Percentiles rank a stretch among this genome's conserved stretches.
Conservation (phyloP, 2,797 vertebrate species). For the Sorex maritimensis region DNA sequence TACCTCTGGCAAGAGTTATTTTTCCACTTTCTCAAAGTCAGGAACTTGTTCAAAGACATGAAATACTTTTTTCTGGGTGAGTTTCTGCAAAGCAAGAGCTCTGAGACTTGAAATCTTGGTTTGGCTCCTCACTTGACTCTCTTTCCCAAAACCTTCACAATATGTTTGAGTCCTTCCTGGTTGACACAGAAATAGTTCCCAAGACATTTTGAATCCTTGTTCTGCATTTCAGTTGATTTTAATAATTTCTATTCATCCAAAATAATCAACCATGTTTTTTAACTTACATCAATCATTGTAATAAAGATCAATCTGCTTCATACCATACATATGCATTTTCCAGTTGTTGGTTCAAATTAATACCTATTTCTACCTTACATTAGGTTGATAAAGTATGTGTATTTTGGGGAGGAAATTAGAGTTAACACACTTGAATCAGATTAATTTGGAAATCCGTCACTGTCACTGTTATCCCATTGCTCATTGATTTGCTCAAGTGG, state of each 20-base stretch:
- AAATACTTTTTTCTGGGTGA: background rate
- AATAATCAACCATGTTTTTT: conserved; percentile 15
- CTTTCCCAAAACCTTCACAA: background rate
- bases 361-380: background rate
- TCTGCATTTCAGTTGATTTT: background rate
- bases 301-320: conserved; percentile 18
- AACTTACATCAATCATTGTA: background rate
- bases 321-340: background rate
- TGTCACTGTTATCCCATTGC: too few species aligned
- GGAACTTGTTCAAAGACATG: background rate
- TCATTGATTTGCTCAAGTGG: too few species aligned
- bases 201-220: background rate
- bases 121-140: background rate
- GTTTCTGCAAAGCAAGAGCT: background rate
- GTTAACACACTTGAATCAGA: conserved; percentile 55
- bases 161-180: background rate
- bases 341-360: background rate
- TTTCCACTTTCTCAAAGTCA: background rate
- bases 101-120: background rate
- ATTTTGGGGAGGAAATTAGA: conserved; percentile 32
- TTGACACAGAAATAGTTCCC: background rate
- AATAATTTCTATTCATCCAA: background rate
- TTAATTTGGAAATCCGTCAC: conserved; percentile 40
- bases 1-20: background rate
- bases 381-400: conserved; percentile 44